Evolutionary conservation across 2,113 vertebrate species (phyloP).

Genomic region (Tragelaphus scriptus): DNA sequence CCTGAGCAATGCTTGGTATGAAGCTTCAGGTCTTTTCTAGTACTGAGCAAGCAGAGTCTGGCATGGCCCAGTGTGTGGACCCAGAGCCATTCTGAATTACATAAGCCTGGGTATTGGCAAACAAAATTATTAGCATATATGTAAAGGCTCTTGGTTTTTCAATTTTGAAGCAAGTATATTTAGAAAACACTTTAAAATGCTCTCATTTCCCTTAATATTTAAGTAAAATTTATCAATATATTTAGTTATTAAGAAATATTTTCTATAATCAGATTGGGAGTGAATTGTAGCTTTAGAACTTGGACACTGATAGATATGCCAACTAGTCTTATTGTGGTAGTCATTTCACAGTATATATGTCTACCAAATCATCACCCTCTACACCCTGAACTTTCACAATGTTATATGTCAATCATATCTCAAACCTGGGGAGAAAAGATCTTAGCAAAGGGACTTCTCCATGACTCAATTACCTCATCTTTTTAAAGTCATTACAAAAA

Average conservation of each 20-base stretch:
- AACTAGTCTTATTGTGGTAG: not conserved
- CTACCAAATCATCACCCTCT: not conserved
- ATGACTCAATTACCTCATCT: not conserved
- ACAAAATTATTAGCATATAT: not conserved
- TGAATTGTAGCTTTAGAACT: constrained; percentile 9
- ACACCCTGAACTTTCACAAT: not conserved
- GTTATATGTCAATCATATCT: not conserved
- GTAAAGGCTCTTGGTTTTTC: not conserved
- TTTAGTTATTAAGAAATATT: not conserved
- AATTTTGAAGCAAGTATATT: not conserved
- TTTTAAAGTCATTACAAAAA: not conserved
- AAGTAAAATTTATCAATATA: not conserved
- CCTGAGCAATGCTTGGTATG: not conserved
- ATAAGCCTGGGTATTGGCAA: not conserved
- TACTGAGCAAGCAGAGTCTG: not conserved
- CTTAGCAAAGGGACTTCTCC: not conserved
- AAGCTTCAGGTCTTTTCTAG: not conserved
- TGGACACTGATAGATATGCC: not conserved
- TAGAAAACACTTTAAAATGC: not conserved
- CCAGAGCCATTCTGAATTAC: not conserved
- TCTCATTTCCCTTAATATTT: not conserved
- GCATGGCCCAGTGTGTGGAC: not conserved
- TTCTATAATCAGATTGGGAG: not conserved
- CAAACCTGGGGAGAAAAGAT: not conserved
- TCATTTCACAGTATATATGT: not conserved